Evolutionary conservation across 23 tunicate species (phyloP), one percentile per base, ranked within the genome.

Genomic region (Corella eumyota): DNA sequence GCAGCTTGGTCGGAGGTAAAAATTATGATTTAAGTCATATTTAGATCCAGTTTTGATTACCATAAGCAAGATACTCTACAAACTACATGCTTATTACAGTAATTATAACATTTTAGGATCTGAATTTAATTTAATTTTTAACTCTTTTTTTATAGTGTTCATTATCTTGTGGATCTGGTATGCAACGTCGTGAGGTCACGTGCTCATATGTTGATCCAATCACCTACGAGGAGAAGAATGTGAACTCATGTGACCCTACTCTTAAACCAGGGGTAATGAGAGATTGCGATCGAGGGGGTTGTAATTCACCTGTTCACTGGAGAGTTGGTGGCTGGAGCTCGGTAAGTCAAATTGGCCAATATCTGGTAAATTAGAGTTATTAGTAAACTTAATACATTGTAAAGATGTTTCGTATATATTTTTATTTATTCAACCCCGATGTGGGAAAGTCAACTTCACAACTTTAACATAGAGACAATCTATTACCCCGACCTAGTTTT

Each of bases 1-100:
- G 71, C 71, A n/a, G 60, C 81, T 13, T 88, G 96, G 96, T 68
- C 96, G 34, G 85, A 72, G 77, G 96, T 88, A 68, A 40, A n/a
- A n/a, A n/a, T n/a, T n/a, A n/a, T n/a, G n/a, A n/a, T n/a, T n/a
- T n/a, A n/a, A n/a, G n/a, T n/a, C n/a, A n/a, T n/a, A n/a, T n/a
- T n/a, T n/a, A n/a, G n/a, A n/a, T n/a, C n/a, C n/a, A n/a, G n/a
- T n/a, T n/a, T n/a, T 40, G 48, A 9, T 40, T 40, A 40, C 11
- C 11, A 5, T 19, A 26, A 21, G 51, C 24, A 45, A 45, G 11
- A 64, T 11, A 25, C 20, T 45, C n/a, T 0, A 40, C 11, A 40
- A 40, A 9, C 15, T 9, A 40, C 15, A 15, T 40, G 48, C 15
- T 40, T 9, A 40, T 40, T 40, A 15, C 15, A 15, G 15, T 15